phyloP scores from a whole-genome alignment of 2,888 invertebrate genomes.

The Atherix ibis region DNA sequence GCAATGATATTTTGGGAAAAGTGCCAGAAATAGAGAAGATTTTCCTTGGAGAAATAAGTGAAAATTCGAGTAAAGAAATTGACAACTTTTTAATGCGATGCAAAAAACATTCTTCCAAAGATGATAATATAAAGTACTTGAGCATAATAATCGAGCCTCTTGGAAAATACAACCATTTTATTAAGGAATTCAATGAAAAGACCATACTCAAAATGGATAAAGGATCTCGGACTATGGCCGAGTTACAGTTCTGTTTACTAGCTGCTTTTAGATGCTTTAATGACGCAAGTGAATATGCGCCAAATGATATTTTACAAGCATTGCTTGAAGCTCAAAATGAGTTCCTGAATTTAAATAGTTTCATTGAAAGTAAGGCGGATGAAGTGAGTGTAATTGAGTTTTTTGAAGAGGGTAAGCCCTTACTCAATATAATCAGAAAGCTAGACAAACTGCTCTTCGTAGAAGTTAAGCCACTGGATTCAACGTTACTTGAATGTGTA shows the following conservation, averaged over 20 bases:
- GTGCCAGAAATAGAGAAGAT: slow-evolving; percentile 30
- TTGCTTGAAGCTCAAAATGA: slow-evolving; percentile 7
- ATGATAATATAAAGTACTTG: no score
- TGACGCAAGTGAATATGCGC: slow-evolving; percentile 5
- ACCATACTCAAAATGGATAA: no score
- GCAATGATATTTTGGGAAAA: slow-evolving; percentile 25
- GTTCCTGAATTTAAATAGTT: slow-evolving; percentile 7
- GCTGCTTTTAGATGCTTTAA: slow-evolving; percentile 6
- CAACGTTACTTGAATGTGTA: no score
- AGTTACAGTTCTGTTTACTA: slow-evolving; percentile 8
- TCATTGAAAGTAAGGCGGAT: slow-evolving; percentile 7
- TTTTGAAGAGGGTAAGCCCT: slow-evolving; percentile 13
- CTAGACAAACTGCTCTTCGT: no score
- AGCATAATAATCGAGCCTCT: no score
- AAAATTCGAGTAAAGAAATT: slow-evolving; percentile 22
- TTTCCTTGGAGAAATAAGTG: slow-evolving; percentile 32
- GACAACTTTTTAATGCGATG: slow-evolving; percentile 18
- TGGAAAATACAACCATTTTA: no score
- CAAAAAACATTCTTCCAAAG: no score
- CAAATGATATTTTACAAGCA: slow-evolving; percentile 3
- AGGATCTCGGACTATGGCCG: slow-evolving; percentile 3
- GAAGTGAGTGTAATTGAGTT: slow-evolving; percentile 7
- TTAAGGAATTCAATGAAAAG: no score
- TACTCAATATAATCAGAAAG: no score
- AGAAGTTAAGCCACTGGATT: no score